Evolutionary conservation across 2,888 invertebrate genomes (phyloP).

Genomic region (Acronicta aceris): DNA sequence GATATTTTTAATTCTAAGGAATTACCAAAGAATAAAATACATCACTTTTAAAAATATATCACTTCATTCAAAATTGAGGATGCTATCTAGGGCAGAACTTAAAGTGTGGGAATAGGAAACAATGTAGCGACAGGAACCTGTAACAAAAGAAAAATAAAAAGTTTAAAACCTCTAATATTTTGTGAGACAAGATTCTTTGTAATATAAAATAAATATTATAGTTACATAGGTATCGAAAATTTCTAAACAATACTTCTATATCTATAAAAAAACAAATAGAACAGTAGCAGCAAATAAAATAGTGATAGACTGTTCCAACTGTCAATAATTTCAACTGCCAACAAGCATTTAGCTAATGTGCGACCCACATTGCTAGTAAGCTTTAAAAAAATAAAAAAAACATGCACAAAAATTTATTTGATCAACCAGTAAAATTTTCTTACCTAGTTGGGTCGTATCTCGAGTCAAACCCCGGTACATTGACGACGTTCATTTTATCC

Average conservation of each 20-base stretch:
- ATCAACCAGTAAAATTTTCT: conserved; percentile 47
- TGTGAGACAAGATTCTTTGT: not conserved
- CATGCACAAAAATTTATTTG: not conserved
- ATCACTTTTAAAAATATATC: conserved; percentile 11
- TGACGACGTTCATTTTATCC: conserved; percentile 95
- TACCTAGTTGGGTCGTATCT: conserved; percentile 95
- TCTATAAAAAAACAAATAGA: too few species aligned
- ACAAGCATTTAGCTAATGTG: too few species aligned
- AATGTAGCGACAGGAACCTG: conserved; percentile 97
- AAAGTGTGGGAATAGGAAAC: conserved; percentile 95
- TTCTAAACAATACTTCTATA: too few species aligned
- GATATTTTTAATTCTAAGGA: conserved; percentile 9
- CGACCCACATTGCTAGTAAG: too few species aligned
- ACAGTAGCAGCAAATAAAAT: not conserved
- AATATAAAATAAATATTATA: too few species aligned
- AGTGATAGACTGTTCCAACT: not conserved
- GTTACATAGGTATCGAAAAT: too few species aligned
- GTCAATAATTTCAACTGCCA: not conserved
- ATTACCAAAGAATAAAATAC: conserved; percentile 7
- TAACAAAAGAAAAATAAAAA: conserved; percentile 78
- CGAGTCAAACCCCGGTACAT: conserved; percentile 94
- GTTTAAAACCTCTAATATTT: too few species aligned
- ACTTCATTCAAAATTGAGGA: conserved; percentile 1
- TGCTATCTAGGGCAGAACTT: conserved; percentile 93
- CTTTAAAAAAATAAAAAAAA: too few species aligned